A percentile compares a stretch with the other conserved stretches of the same genome.
Evolutionary conservation across 2,797 vertebrate species (phyloP).

Genomic region (Brachyrhaphis roseni): DNA sequence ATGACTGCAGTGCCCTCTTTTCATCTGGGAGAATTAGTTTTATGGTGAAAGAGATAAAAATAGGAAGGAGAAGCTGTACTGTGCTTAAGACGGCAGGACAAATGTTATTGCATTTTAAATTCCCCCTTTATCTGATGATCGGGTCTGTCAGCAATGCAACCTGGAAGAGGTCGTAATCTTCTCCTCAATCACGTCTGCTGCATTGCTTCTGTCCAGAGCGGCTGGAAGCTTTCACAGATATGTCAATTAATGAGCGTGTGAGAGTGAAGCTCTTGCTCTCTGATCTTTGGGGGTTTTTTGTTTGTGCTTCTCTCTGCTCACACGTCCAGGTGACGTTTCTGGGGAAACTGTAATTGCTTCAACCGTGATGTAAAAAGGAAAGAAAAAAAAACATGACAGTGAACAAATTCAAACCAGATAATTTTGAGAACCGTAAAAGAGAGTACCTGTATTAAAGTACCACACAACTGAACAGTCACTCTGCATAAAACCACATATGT

Average conservation of each 20-base stretch:
- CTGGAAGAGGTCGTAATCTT: constrained; percentile 14
- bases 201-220: neutral
- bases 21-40: constrained; percentile 53
- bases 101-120: constrained; percentile 5
- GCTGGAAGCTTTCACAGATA: neutral
- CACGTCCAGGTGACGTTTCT: constrained; percentile 12
- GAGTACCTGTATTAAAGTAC: neutral
- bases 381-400: neutral
- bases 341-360: constrained; percentile 23
- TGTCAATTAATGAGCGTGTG: constrained; percentile 19
- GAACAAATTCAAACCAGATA: constrained; percentile 6
- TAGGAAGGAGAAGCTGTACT: neutral
- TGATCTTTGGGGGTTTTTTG: neutral
- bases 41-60: constrained; percentile 6
- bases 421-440: constrained; percentile 1
- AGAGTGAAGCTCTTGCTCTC: constrained; percentile 17
- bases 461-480: constrained; percentile 16
- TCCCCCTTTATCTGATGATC: constrained; percentile 24
- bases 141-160: constrained; percentile 23
- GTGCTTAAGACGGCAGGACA: constrained; percentile 12
- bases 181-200: constrained; percentile 3
- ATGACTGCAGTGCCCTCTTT: constrained; percentile 61
- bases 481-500: constrained; percentile 10
- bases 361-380: constrained; percentile 8
- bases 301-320: constrained; percentile 3